phyloP scores from a whole-genome alignment of 1,140 invertebrate species.

The Aphelenchoides besseyi region DNA sequence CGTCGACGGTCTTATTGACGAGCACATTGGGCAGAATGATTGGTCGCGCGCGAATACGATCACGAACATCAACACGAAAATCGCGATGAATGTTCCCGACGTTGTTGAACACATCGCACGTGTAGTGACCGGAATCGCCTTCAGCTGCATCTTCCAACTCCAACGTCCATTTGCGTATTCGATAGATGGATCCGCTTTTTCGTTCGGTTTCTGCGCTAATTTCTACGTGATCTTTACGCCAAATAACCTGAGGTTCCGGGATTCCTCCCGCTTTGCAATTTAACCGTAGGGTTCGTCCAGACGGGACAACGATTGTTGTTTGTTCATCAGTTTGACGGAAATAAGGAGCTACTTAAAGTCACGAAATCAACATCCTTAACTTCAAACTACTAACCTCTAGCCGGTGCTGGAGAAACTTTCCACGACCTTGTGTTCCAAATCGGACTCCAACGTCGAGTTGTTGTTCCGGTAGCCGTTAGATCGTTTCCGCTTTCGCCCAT shows the following conservation, averaged over 20 bases:
- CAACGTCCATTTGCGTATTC: constrained; percentile 52
- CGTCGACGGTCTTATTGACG: constrained; percentile 55
- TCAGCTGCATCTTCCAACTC: constrained; percentile 61
- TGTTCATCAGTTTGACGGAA: constrained; percentile 44
- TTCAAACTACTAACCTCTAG: not conserved
- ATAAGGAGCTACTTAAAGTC: constrained; percentile 51
- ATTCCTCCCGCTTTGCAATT: constrained; percentile 51
- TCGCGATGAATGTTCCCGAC: constrained; percentile 42
- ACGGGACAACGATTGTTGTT: constrained; percentile 49
- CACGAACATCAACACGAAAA: constrained; percentile 53
- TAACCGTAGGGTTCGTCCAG: constrained; percentile 52
- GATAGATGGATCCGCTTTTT: constrained; percentile 47
- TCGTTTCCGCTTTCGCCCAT: not conserved
- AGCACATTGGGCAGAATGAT: constrained; percentile 58
- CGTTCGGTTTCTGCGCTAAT: constrained; percentile 41
- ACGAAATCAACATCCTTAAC: not conserved
- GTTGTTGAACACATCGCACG: constrained; percentile 55
- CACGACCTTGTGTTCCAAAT: constrained; percentile 18
- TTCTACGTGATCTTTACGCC: constrained; percentile 46
- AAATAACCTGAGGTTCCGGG: constrained; percentile 56
- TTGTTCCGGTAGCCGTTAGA: not conserved
- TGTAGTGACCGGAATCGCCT: constrained; percentile 38
- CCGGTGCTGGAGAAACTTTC: not conserved
- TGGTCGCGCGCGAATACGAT: constrained; percentile 52
- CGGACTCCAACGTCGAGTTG: constrained; percentile 13